Evolutionary conservation across 2,113 vertebrate genomes (phyloP), one percentile per base, ranked within the genome.

Genomic region (Triplophysa tibetana): DNA sequence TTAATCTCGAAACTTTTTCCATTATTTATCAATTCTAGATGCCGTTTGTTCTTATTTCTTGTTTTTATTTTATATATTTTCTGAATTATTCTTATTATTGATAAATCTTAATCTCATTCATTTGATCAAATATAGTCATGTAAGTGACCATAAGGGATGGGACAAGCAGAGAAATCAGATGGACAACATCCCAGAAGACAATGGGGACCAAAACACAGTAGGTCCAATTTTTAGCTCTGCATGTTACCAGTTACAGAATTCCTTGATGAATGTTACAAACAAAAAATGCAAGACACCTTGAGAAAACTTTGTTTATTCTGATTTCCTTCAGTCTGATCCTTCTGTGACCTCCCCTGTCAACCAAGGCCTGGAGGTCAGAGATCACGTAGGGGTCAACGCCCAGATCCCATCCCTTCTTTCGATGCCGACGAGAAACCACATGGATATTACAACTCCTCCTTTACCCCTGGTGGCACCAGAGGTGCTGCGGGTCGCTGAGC

Each of bases 391-490:
- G 86, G 91, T 91, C 84, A 93, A 91, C 56, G 84, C 92, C 85
- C 95, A 95, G 70, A 98, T 98, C 88, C 97, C 96, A 0, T 98
- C 95, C 82, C 93, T 98, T 81, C 91, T 98, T 82, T 98, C 96
- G 62, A 97, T 98, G 96, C 95, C 97, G 83, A 98, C 96, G 65
- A 94, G 97, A 89, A 98, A 95, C 92, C 97, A 98, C 91, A 98
- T 98, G 97, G 97, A 98, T 89, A 95, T 98, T 85, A 98, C 96
- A 63, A 96, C 95, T 60, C 97, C 97, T 21, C 96, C 96, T 73
- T 92, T 98, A 88, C 97, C 97, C 78, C 90, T 89, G 0, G 95
- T 97, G 58, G 95, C 96, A 70, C 95, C 95, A 0, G 97, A 98
- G 93, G 96, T 98, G 88, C 92, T 98, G 86, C 91, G 97, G 90